These are phyloP conservation scores for Napeogenes sylphis DNA, from an alignment of 2,888 invertebrate genomes.

Conservation along the genomic window DNA sequence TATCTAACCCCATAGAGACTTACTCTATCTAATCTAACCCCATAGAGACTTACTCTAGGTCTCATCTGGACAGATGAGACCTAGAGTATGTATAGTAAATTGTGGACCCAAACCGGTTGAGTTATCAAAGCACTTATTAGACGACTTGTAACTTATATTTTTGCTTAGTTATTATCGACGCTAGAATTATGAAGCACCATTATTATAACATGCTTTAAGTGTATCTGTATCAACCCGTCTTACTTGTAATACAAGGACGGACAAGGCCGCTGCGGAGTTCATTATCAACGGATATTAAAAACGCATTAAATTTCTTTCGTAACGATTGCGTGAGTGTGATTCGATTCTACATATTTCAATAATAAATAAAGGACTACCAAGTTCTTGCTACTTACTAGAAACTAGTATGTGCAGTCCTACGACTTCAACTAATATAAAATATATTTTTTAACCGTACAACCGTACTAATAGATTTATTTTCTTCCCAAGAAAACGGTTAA, in stretches of 20 bases:
- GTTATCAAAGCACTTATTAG: neutral
- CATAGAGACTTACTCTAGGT: too few relatives aligned
- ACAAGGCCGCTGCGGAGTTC: slow-evolving; percentile 18
- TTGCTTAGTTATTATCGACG: neutral
- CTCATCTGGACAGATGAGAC: too few relatives aligned
- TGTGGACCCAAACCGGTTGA: neutral
- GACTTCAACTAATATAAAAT: too few relatives aligned
- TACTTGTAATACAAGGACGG: slow-evolving; percentile 15
- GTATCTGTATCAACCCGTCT: slow-evolving; percentile 7
- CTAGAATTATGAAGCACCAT: slow-evolving; percentile 1
- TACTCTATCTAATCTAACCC: too few relatives aligned
- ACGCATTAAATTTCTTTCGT: slow-evolving; percentile 11
- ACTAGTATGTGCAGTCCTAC: too few relatives aligned
- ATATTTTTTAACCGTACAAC: too few relatives aligned
- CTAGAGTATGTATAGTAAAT: neutral
- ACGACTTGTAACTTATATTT: neutral
- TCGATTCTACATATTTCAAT: slow-evolving; percentile 9
- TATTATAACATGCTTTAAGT: neutral
- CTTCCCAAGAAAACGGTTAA: too few relatives aligned
- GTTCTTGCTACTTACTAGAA: too few relatives aligned
- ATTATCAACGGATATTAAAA: slow-evolving; percentile 13
- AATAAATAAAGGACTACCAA: neutral
- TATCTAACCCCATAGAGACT: too few relatives aligned
- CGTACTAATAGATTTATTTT: too few relatives aligned
- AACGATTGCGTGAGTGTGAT: slow-evolving; percentile 11